phyloP scores from a whole-genome alignment of 1,140 invertebrate genomes.

The Saxidomus purpurata region DNA sequence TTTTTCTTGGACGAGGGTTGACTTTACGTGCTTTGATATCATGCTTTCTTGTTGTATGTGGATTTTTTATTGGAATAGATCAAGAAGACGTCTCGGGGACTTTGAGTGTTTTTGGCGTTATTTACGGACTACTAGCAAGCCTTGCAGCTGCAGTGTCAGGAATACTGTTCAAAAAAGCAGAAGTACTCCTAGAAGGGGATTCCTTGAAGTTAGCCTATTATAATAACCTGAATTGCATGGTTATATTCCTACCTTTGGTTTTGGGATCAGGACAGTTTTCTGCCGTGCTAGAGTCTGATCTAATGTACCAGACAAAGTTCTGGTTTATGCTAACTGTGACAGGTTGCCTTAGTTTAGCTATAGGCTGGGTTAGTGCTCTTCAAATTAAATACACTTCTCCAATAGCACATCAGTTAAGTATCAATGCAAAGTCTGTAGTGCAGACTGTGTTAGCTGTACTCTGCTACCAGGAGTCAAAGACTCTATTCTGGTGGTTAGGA shows the following conservation, averaged over 20 bases:
- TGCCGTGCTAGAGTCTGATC: conserved; percentile 67
- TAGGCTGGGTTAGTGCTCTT: conserved; percentile 84
- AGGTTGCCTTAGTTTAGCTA: conserved; percentile 81
- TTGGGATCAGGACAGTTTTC: conserved; percentile 79
- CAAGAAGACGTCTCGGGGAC: conserved; percentile 83
- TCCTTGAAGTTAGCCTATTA: conserved; percentile 81
- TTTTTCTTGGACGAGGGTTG: conserved; percentile 77
- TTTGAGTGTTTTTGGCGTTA: conserved; percentile 81
- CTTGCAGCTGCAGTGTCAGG: conserved; percentile 83
- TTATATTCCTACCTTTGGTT: conserved; percentile 82
- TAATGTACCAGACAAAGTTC: conserved; percentile 69
- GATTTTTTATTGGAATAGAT: conserved; percentile 84
- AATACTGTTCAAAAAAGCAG: conserved; percentile 82
- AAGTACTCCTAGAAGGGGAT: conserved; percentile 75
- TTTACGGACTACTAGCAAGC: conserved; percentile 84
- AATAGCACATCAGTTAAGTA: conserved; percentile 85
- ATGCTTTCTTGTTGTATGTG: conserved; percentile 81
- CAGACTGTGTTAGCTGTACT: conserved; percentile 85
- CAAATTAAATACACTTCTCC: conserved; percentile 86
- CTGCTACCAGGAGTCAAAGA: conserved; percentile 80
- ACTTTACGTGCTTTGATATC: conserved; percentile 76
- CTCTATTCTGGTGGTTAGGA: conserved; percentile 84
- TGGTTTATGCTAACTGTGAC: conserved; percentile 80
- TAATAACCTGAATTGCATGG: conserved; percentile 82
- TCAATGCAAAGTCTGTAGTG: conserved; percentile 85